Conservation (phyloP, 2,113 vertebrate genomes). For the Micromys minutus region DNA sequence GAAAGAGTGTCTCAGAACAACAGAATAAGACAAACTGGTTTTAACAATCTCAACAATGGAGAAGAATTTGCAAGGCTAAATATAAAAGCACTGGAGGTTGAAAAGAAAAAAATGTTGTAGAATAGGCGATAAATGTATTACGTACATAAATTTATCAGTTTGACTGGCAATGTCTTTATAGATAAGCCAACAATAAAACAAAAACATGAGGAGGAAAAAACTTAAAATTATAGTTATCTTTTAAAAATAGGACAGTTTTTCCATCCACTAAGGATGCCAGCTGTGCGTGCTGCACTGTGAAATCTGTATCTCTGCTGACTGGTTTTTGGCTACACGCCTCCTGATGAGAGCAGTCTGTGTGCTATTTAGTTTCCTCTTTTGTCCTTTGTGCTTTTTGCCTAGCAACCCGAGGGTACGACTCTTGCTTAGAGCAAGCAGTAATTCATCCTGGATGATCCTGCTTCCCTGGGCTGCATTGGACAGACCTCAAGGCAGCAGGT, state of each 20-base stretch:
- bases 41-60: too few relatives aligned
- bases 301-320: neutral
- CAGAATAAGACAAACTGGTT: neutral
- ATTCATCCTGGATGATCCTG: neutral
- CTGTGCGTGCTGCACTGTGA: neutral
- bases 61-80: neutral
- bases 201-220: neutral
- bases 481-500: neutral
- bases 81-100: neutral
- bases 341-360: neutral
- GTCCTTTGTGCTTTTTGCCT: slow-evolving; percentile 12
- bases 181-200: neutral
- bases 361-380: neutral
- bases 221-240: neutral
- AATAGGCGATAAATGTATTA: neutral
- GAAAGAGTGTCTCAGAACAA: neutral
- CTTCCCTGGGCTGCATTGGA: neutral
- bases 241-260: neutral
- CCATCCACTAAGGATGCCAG: neutral
- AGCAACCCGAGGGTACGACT: neutral
- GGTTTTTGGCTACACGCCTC: neutral
- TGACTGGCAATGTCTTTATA: neutral
- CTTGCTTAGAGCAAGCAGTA: too few relatives aligned
- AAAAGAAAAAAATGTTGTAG: neutral
- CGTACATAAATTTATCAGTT: neutral